Evolutionary conservation across 2,888 invertebrate genomes (phyloP).

Genomic region (Habrosyne pyritoides): DNA sequence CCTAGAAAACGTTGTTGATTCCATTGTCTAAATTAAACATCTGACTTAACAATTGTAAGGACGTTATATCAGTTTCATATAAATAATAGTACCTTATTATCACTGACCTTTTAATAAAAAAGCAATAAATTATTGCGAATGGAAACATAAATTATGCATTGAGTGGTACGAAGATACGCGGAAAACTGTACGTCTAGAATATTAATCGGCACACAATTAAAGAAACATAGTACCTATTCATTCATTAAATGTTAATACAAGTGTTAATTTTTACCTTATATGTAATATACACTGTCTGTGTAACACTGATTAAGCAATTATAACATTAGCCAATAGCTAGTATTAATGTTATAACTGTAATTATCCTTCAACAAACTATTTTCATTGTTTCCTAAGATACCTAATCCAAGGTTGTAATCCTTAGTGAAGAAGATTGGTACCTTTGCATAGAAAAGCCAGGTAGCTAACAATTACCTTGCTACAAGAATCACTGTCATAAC

Average conservation of each 20-base stretch:
- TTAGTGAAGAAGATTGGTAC: too few species aligned
- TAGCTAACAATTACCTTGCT: too few species aligned
- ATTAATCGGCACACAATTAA: slow-evolving; percentile 32
- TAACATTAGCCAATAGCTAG: slow-evolving; percentile 24
- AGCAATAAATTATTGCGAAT: neutral
- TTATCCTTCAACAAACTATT: neutral
- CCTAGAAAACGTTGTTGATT: neutral
- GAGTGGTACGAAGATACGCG: neutral
- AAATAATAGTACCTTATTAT: neutral
- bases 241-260: slow-evolving; percentile 16
- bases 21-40: neutral
- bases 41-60: neutral
- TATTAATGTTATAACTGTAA: slow-evolving; percentile 13
- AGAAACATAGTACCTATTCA: slow-evolving; percentile 29
- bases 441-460: too few species aligned
- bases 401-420: too few species aligned
- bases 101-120: slow-evolving; percentile 4
- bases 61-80: neutral
- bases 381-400: neutral
- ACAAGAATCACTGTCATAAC: too few species aligned
- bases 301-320: slow-evolving; percentile 46
- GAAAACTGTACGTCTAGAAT: neutral
- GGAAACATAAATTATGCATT: neutral
- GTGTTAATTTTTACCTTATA: slow-evolving; percentile 24
- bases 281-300: slow-evolving; percentile 12